phyloP scores from a whole-genome alignment of 2,113 vertebrate species.

The Potamarius usumacintae region DNA sequence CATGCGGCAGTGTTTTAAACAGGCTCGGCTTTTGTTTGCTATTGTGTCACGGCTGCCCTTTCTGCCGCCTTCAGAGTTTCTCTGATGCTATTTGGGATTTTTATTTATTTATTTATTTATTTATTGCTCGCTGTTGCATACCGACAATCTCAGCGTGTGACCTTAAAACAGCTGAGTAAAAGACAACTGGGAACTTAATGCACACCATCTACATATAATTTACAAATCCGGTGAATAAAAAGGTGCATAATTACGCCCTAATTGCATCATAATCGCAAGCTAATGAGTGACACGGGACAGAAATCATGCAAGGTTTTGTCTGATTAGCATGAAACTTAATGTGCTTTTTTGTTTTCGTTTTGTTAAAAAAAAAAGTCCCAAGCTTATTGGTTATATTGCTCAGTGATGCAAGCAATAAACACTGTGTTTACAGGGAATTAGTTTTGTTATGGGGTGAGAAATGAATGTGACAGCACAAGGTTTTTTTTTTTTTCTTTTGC shows the following conservation, averaged over 20 bases:
- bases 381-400: conserved; percentile 54
- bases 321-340: conserved; percentile 12
- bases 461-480: background rate
- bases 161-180: conserved; percentile 60
- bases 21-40: conserved; percentile 41
- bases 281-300: conserved; percentile 11
- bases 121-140: conserved; percentile 49
- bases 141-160: conserved; percentile 66
- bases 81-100: conserved; percentile 66
- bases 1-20: conserved; percentile 53
- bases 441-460: conserved; percentile 20
- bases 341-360: background rate
- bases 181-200: conserved; percentile 6
- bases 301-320: background rate
- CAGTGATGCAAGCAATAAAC: conserved; percentile 45
- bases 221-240: conserved; percentile 5
- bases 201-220: conserved; percentile 1
- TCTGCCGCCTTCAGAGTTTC: conserved; percentile 51
- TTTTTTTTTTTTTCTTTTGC: background rate
- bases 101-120: conserved; percentile 46
- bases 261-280: conserved; percentile 17
- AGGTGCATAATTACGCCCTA: conserved; percentile 14
- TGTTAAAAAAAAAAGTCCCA: background rate
- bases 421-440: conserved; percentile 32
- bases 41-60: conserved; percentile 59